Base-by-base conservation (phyloP, 2,888 invertebrate genomes). In the Drosophila emarginata region DNA sequence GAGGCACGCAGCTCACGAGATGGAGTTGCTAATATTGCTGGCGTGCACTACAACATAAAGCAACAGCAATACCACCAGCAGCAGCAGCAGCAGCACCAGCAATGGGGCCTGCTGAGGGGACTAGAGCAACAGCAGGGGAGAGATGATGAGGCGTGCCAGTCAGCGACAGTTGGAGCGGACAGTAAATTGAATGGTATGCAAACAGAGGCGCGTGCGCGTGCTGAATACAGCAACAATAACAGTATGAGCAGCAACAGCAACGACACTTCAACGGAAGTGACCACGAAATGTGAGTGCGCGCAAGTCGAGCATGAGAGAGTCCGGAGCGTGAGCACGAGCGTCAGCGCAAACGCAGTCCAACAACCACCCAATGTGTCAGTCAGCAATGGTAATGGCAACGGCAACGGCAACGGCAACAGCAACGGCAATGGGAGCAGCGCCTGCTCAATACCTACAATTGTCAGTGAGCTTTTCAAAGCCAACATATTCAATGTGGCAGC, bases 221-320 rank as follows among this genome's bases (percentile, higher is more conserved):
- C 87, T 81, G 81, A 82, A 80, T 85, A 80, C 87, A 80, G 62
- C 73, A 67, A 74, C 72, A 78, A 72, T 56, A 45, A 52, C 45
- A 66, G 26, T 37, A 51, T 2, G 66, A 36, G 26, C 63, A 65
- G 52, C 68, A 77, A 11, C 71, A 69, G 18, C 61, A 23, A 40
- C 65, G 64, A 58, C 39, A 36, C 64, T 68, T 78, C 74, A 88
- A 74, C 89, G 88, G 89, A 89, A 89, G 82, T 82, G 69, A 76
- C 61, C 66, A 85, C 67, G 67, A 85, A 84, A 66, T 77, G 72
- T 65, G 78, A 85, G 79, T 76, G 88, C 83, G 75, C 80, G 77
- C 83, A 79, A 86, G 75, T 85, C 76, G 82, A 81, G 79, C 82
- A 80, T 89, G 88, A 89, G 85, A 80, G 77, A 72, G 59, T 61